Evolutionary conservation across 2,113 vertebrate genomes (phyloP).

Genomic region (Salvelinus alpinus): DNA sequence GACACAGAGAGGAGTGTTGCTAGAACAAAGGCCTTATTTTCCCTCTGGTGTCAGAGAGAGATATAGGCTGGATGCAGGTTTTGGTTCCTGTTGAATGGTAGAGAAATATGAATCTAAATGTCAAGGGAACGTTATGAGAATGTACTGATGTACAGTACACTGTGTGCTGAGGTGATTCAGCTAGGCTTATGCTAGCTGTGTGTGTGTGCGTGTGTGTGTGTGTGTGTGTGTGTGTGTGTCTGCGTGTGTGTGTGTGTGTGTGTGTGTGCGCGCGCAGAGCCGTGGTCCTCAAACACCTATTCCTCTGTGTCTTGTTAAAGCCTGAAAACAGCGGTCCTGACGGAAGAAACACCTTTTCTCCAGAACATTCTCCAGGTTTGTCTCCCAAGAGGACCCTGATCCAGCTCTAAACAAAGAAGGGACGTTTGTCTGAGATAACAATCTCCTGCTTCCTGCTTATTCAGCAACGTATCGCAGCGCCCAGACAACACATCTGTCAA

Average conservation of each 20-base stretch:
- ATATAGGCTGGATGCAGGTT: not conserved
- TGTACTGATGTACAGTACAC: not conserved
- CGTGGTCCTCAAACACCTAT: not conserved
- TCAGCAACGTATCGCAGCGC: not conserved
- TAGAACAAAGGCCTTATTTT: not conserved
- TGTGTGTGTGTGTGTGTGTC: no score
- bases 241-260: no score
- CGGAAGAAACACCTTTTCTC: not conserved
- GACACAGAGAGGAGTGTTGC: no score
- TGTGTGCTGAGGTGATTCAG: not conserved
- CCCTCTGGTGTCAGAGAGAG: not conserved
- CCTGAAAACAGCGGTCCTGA: not conserved
- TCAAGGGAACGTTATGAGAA: not conserved
- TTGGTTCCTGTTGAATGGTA: not conserved
- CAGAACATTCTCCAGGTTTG: conserved; percentile 1
- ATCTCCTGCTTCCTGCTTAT: not conserved
- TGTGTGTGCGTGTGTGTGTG: no score
- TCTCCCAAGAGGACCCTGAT: not conserved
- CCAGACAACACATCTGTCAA: not conserved
- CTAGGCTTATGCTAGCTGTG: not conserved
- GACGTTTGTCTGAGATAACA: conserved; percentile 1
- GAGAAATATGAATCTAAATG: not conserved
- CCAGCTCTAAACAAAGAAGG: not conserved
- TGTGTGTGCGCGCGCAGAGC: no score
- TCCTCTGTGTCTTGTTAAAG: conserved; percentile 5